Evolutionary conservation across 2,888 invertebrate species (phyloP).

Genomic region (Euplagia quadripunctaria): DNA sequence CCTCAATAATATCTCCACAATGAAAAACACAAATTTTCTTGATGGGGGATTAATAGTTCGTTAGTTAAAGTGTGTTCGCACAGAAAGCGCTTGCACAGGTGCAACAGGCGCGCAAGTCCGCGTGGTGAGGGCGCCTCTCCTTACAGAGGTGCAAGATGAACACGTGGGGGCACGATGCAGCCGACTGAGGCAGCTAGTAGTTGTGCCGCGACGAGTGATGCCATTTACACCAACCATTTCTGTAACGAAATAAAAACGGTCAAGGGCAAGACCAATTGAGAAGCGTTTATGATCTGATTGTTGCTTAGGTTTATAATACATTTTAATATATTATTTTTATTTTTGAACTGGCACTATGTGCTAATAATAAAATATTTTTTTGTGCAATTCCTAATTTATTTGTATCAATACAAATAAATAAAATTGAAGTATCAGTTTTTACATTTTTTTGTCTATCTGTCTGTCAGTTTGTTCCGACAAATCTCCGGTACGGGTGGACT

Average conservation of each 20-base stretch:
- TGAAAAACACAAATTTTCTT: not conserved
- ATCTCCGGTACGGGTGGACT: no score
- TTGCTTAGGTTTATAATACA: not conserved
- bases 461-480: no score
- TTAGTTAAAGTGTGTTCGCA: constrained; percentile 71
- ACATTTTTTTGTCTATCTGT: no score
- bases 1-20: not conserved
- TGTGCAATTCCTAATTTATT: no score
- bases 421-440: no score
- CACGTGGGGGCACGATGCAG: constrained; percentile 70
- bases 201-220: constrained; percentile 70
- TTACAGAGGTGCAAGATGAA: constrained; percentile 68
- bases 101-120: constrained; percentile 44
- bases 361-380: not conserved
- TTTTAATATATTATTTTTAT: not conserved
- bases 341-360: not conserved
- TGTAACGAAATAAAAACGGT: constrained; percentile 42
- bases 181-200: constrained; percentile 70
- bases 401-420: no score
- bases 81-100: constrained; percentile 68
- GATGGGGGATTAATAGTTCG: not conserved
- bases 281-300: not conserved
- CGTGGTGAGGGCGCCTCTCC: constrained; percentile 50
- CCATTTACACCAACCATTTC: constrained; percentile 76
- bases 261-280: not conserved